Evolutionary conservation across 64 coral and sea anemone genomes (phyloP).

Genomic region (Actinia tenebrosa): DNA sequence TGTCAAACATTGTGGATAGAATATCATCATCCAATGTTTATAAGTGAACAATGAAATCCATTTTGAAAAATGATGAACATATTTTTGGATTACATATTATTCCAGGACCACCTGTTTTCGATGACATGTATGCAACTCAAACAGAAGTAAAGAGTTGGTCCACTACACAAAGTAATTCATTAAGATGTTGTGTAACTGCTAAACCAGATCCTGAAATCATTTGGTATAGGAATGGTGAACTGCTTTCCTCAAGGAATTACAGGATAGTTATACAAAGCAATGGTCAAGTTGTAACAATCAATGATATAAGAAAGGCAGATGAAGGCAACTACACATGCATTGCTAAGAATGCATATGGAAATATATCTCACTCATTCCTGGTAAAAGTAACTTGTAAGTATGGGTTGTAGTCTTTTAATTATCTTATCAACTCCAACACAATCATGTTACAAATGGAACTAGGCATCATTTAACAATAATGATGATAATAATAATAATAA

Average conservation of each 20-base stretch:
- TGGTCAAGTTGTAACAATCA: not conserved
- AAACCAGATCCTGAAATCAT: constrained; percentile 20
- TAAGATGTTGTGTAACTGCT: constrained; percentile 17
- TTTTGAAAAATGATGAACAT: too few relatives aligned
- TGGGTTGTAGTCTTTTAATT: not conserved
- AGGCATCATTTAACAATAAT: too few relatives aligned
- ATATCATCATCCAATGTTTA: too few relatives aligned
- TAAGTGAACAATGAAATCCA: too few relatives aligned
- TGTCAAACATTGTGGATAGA: too few relatives aligned
- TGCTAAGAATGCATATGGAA: constrained; percentile 10
- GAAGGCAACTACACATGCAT: constrained; percentile 41
- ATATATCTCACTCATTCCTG: constrained; percentile 9
- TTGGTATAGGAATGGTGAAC: constrained; percentile 21
- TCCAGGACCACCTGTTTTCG: not conserved
- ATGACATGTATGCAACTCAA: not conserved
- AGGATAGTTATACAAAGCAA: not conserved
- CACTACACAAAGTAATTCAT: not conserved
- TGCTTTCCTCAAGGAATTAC: not conserved
- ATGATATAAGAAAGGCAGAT: constrained; percentile 15
- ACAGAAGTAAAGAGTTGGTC: not conserved
- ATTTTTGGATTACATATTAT: not conserved
- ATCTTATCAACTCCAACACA: too few relatives aligned
- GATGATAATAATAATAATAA: too few relatives aligned
- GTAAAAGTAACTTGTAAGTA: constrained; percentile 24
- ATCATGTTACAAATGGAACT: too few relatives aligned